Evolutionary conservation across 1,140 invertebrate species (phyloP).

Genomic region (Hyphantria cunea): DNA sequence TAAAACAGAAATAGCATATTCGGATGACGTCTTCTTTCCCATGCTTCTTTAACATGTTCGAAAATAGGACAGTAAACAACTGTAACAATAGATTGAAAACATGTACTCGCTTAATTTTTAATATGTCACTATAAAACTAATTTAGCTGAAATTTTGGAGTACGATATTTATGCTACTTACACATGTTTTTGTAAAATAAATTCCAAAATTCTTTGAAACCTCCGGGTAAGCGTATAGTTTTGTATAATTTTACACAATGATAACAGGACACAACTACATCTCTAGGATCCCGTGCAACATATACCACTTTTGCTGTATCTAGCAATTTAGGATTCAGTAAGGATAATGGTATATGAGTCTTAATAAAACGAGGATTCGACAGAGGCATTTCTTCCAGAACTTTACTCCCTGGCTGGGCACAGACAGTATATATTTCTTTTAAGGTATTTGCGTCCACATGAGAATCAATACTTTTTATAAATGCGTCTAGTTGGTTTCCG

Average conservation of each 20-base stretch:
- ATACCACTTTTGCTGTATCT: conserved; percentile 85
- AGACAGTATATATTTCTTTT: no score
- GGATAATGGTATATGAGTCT: conserved; percentile 67
- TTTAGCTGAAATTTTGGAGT: no score
- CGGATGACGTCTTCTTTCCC: conserved; percentile 83
- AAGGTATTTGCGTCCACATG: no score
- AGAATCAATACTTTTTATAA: no score
- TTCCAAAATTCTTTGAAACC: conserved; percentile 90
- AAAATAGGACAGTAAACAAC: conserved; percentile 89
- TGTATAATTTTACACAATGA: conserved; percentile 88
- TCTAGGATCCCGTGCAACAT: conserved; percentile 92
- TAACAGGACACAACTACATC: conserved; percentile 93
- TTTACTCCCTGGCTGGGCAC: conserved; percentile 49
- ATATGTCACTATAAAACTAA: no score
- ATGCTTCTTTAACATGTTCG: conserved; percentile 89
- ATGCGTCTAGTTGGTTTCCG: no score
- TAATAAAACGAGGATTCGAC: conserved; percentile 77
- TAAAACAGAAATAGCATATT: conserved; percentile 91
- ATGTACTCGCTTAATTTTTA: no score
- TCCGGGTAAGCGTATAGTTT: conserved; percentile 87
- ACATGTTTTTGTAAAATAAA: conserved; percentile 88
- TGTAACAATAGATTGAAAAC: no score
- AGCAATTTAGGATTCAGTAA: conserved; percentile 86
- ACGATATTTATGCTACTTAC: no score
- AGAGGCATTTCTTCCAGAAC: conserved; percentile 37